A percentile compares a stretch with the other conserved stretches of the same genome.
Conservation (phyloP, 2,888 invertebrate species). For the Aspidapion aeneum region DNA sequence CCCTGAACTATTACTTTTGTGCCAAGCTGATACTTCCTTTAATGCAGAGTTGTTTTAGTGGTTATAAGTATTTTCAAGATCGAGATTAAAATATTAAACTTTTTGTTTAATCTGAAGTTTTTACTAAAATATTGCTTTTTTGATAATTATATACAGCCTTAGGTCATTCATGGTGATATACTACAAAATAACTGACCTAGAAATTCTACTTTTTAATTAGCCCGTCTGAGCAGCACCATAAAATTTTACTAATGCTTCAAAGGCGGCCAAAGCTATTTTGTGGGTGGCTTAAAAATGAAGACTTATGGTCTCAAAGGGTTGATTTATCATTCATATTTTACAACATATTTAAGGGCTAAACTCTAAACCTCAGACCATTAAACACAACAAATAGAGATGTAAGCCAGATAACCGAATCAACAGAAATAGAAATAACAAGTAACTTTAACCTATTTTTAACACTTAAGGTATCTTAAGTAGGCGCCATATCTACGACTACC, state of each 20-base stretch:
- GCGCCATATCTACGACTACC: not conserved
- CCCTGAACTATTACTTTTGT: too few species aligned
- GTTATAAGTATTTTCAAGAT: too few species aligned
- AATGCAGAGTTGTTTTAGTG: too few species aligned
- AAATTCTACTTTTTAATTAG: not conserved
- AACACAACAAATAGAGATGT: not conserved
- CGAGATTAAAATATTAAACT: too few species aligned
- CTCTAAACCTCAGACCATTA: not conserved
- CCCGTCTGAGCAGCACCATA: not conserved
- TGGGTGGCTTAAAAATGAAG: not conserved
- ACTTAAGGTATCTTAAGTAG: not conserved
- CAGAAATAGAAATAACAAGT: not conserved
- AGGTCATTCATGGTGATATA: not conserved
- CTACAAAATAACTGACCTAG: not conserved
- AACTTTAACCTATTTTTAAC: not conserved
- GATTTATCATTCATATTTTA: not conserved
- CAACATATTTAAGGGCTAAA: not conserved
- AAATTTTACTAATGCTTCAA: too few species aligned
- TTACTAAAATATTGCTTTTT: too few species aligned
- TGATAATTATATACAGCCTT: too few species aligned
- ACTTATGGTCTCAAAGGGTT: not conserved
- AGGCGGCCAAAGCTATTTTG: not conserved
- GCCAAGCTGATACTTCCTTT: too few species aligned
- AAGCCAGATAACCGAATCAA: not conserved
- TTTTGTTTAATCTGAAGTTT: too few species aligned